These are phyloP conservation scores for Hydroisotoma schaefferi DNA, from an alignment of 2,888 invertebrate genomes.

Conservation along the genomic window DNA sequence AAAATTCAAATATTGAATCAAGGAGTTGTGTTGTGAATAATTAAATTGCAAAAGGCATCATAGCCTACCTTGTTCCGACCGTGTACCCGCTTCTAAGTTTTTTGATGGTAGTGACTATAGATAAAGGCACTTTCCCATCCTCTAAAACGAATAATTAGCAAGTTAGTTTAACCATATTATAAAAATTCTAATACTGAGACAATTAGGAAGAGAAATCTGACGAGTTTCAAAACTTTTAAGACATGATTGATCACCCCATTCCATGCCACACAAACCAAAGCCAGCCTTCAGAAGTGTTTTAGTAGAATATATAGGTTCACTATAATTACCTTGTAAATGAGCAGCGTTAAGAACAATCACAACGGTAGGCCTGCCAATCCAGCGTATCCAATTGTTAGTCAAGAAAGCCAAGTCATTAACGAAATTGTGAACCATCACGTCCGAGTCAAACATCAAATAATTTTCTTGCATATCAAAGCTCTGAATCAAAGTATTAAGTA, in stretches of 20 bases:
- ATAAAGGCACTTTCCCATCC: slow-evolving; percentile 84
- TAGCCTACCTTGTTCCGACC: slow-evolving; percentile 75
- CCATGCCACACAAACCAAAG: background rate
- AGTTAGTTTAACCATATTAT: too few relatives aligned
- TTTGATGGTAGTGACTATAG: slow-evolving; percentile 96
- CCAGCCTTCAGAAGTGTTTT: background rate
- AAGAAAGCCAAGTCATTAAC: slow-evolving; percentile 53
- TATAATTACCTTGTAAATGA: slow-evolving; percentile 46
- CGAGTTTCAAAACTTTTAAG: background rate
- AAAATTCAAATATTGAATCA: background rate
- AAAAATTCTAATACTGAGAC: too few relatives aligned
- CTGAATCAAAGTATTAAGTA: slow-evolving; percentile 45
- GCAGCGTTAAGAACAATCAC: slow-evolving; percentile 42
- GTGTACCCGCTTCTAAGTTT: slow-evolving; percentile 98
- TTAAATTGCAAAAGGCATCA: background rate
- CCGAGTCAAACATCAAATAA: slow-evolving; percentile 53
- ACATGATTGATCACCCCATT: background rate
- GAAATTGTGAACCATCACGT: slow-evolving; percentile 52
- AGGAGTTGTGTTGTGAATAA: too few relatives aligned
- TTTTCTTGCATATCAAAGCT: slow-evolving; percentile 53
- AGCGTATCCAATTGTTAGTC: slow-evolving; percentile 52
- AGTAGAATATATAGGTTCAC: background rate
- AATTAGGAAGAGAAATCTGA: background rate
- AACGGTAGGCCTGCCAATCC: slow-evolving; percentile 52
- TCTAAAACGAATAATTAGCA: slow-evolving; percentile 58